Base-by-base conservation (phyloP, 92 coral and sea anemone genomes). In the Porites lobata region DNA sequence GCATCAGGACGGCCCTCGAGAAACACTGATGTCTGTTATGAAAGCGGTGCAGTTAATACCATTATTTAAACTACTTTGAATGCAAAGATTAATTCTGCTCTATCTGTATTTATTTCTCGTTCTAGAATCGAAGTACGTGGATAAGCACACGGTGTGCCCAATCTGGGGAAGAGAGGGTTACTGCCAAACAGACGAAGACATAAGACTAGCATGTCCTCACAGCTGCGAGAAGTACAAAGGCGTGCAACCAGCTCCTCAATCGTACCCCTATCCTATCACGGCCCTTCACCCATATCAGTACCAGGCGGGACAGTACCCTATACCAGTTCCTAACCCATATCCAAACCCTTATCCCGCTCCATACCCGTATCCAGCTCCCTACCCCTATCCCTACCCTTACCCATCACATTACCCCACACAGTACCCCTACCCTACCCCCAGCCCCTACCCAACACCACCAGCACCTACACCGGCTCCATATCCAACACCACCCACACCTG, bases 241-340 rank as follows among this genome's bases (percentile, higher is more conserved):
- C 9, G 81, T 52, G 11, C 7, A 17, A 15, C 63, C 80, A 12
- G 93, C 96, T 3, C 67, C 81, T 11, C 2, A 50, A 47, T 79
- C 59, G 13, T 93, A 93, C 72, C 92, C 87, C 3, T 72, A 73
- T 22, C 96, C 92, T 22, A 62, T 89, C 29, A 56, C 68, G 63
- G 89, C 93, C 17, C 69, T 87, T 32, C 72, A 72, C 63, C 95
- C 95, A 65, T 93, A 85, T 38, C 92, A 88, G 50, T 90, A 52
- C 76, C 61, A 77, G 63, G 72, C 26, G n/a, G 85, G 72, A 68
- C 91, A 32, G 67, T 57, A 53, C 72, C 88, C 71, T 7, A 87
- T 57, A 4, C 94, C 93, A n/a, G 50, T 43, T 15, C 65, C 38
- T 38, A 38, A 38, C 22, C 91, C 73, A 32, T 13, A 47, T 58